These are phyloP conservation scores for Eublepharis macularius DNA, from an alignment of 2,113 vertebrate genomes.

Conservation along the genomic window DNA sequence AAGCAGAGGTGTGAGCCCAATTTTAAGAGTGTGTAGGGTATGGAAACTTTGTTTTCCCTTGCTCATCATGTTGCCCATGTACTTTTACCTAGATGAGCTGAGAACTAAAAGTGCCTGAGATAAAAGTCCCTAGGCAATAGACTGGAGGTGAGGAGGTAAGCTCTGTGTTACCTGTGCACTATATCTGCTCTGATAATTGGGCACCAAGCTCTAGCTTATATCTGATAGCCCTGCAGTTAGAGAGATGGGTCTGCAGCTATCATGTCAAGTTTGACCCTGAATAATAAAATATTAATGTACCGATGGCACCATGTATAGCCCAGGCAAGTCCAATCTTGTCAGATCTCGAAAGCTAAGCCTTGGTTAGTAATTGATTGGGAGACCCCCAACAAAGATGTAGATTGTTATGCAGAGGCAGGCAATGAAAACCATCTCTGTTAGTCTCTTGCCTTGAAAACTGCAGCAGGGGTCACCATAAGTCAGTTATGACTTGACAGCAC, in stretches of 20 bases:
- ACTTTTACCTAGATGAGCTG: background rate
- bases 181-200: background rate
- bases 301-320: too few species aligned
- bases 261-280: background rate
- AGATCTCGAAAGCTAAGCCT: too few species aligned
- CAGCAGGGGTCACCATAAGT: too few species aligned
- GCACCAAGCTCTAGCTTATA: too few species aligned
- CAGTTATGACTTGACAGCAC: too few species aligned
- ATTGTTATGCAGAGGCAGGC: too few species aligned
- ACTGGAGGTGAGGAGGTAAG: background rate
- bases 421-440: too few species aligned
- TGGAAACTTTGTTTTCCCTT: background rate
- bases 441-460: too few species aligned
- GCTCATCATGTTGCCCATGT: background rate
- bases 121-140: too few species aligned
- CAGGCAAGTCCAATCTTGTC: too few species aligned
- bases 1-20: background rate
- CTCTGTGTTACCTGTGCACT: background rate
- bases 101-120: background rate
- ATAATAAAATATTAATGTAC: background rate
- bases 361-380: too few species aligned
- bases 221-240: background rate
- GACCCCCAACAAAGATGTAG: too few species aligned
- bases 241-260: background rate
- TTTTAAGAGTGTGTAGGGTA: background rate